Base-by-base conservation (phyloP, 2,113 vertebrate species). In the Eublepharis macularius region DNA sequence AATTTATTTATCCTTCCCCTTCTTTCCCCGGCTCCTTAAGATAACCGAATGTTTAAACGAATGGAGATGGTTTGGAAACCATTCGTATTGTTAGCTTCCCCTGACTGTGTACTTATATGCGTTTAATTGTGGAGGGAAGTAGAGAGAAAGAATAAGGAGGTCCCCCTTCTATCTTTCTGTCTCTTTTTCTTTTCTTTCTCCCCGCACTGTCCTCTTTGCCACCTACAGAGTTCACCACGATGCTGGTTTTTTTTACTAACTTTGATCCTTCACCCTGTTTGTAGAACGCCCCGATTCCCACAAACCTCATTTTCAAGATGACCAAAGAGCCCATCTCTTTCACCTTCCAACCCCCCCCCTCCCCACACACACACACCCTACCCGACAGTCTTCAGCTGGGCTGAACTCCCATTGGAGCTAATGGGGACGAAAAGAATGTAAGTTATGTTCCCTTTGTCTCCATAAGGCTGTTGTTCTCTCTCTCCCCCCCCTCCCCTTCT, bases 251-350 rank as follows among this genome's bases (percentile, higher is more conserved):
- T 76, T 77, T 84, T 70, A 41, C 54, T 81, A 90, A 79, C 81
- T 85, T 63, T 84, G 90, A 72, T 69, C n/a, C 63, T 85, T 63
- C 68, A 45, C 76, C 87, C 85, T 84, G 85, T 85, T 84, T 85
- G 80, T 66, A 69, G 83, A 41, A 69, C 9, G 24, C 36, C 86
- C 72, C 66, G 74, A 66, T 81, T 90, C 86, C 65, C 75, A 49
- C 74, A 68, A 81, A 76, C 84, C 89, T 91, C 90, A 86, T 91
- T 84, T 87, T 89, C 90, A 87, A 84, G 80, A 90, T 66, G 73
- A 26, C 86, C 82, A 49, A 78, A 82, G 78, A 63, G 77, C 65
- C 54, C 32, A 66, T n/a, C 76, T 45, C 74, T 82, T 83, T 78
- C 76, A 70, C 76, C 75, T 83, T 73, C 63, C 45, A 41, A n/a